Evolutionary conservation across 2,797 vertebrate genomes (phyloP), one percentile per base, ranked within the genome.

Genomic region (Gila robusta): DNA sequence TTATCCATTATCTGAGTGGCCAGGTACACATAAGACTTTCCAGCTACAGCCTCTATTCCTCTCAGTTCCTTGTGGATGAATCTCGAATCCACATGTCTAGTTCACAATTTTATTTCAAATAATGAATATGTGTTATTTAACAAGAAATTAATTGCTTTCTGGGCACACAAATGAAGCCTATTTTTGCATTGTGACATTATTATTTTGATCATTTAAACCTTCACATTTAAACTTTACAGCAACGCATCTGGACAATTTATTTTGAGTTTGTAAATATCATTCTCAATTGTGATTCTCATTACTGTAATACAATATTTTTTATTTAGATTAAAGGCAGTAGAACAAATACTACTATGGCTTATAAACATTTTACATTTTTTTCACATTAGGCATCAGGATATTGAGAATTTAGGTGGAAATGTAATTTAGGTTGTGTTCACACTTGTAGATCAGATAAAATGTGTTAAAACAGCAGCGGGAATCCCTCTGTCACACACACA

Each of bases 1-100:
- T 84, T 71, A 79, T 82, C 41, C 62, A 59, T 84, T 71, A 66
- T 86, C 41, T 32, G 74, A 77, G 77, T 62, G 79, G 54, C 62
- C 44, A 79, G 64, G 73, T 86, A 76, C 14, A 54, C 32, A 54
- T 35, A 16, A 26, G 73, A 69, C 59, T 49, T 69, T 66, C 3
- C 37, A 59, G 67, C 74, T 47, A 21, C 35, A 32, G 2, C 79
- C 19, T 19, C 44, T 39, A n/a, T 69, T 52, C 39, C 26, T 26
- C 52, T 35, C 41, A 21, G 17, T 59, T 59, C 35, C 21, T 73
- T 54, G 67, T 7, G 35, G 8, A 54, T 44, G 67, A 72, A 59
- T 28, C n/a, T 56, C 16, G 3, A 56, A 72, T 32, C 28, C 72
- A 56, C 66, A 71, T 28, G 35, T 82, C 35, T 23, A 28, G n/a